Base-by-base conservation (phyloP, 2,888 invertebrate species). In the Tachystola acroxantha region DNA sequence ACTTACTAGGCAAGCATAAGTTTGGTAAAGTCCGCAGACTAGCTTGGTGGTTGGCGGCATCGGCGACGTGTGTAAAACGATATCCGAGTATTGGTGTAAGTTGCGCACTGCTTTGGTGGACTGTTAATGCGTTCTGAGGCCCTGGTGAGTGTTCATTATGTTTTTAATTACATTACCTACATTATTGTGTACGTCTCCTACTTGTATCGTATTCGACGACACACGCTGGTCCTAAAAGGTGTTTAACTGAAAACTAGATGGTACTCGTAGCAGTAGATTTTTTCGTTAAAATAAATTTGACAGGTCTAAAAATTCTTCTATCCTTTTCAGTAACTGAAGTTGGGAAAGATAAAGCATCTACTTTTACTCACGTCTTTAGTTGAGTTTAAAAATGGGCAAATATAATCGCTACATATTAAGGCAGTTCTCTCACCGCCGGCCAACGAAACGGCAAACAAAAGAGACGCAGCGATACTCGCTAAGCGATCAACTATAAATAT, bases 31-130 rank as follows among this genome's bases (percentile, higher is more conserved):
- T 78, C 82, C 80, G 81, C 80, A 79, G 77, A 70, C 64, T 73
- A 62, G 81, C 85, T 86, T 86, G 85, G 82, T 84, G 81, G 69
- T 72, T 71, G 79, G 75, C 71, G 69, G 72, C 74, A 66, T 53
- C 76, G 64, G 59, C 82, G 77, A 54, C 74, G 80, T 80, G 80
- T 78, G 77, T 82, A 82, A 82, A 47, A 42, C 36, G 19, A 35
- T 33, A 32, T 45, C 34, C 65, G 69, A 72, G 64, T 74, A 71
- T 72, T 72, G 84, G 84, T 82, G 79, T 85, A 82, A 82, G 79
- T 81, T 60, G 71, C 69, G 82, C 85, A 86, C 85, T 82, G 85
- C 85, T 86, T 86, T 84, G 85, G 85, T 86, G 84, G 75, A 81
- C 78, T 81, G 84, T 80, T 81, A 81, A 79, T 84, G 73, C 82